Evolutionary conservation across 2,797 vertebrate genomes (phyloP).

Genomic region (Selene dorsalis): DNA sequence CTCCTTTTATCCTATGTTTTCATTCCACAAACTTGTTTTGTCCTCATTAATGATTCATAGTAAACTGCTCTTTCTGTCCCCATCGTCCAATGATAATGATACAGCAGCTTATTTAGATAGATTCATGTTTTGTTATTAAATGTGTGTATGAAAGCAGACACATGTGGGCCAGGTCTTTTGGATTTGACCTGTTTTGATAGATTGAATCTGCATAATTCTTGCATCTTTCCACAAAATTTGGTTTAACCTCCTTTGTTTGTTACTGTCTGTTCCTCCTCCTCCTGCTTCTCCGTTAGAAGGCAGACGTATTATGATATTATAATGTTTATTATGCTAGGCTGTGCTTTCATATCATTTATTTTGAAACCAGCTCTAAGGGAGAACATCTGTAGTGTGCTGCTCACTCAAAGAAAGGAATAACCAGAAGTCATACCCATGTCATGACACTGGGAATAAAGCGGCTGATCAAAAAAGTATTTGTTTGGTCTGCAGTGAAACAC

Average conservation of each 20-base stretch:
- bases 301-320: neutral
- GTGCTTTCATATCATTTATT: neutral
- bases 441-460: too few species aligned
- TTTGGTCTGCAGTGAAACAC: too few species aligned
- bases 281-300: too few species aligned
- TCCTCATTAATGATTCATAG: neutral
- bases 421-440: neutral
- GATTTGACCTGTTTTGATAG: neutral
- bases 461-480: too few species aligned
- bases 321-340: neutral
- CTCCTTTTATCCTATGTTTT: neutral
- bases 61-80: neutral
- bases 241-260: neutral
- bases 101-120: neutral
- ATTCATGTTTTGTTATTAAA: neutral
- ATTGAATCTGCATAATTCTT: neutral
- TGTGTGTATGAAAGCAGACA: constrained; percentile 6
- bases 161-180: neutral
- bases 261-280: neutral
- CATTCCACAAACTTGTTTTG: neutral
- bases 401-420: neutral
- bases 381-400: neutral
- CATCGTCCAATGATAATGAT: neutral
- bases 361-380: neutral
- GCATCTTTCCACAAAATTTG: neutral